phyloP scores from a whole-genome alignment of 2,888 invertebrate genomes.

The Caenorhabditis becei region DNA sequence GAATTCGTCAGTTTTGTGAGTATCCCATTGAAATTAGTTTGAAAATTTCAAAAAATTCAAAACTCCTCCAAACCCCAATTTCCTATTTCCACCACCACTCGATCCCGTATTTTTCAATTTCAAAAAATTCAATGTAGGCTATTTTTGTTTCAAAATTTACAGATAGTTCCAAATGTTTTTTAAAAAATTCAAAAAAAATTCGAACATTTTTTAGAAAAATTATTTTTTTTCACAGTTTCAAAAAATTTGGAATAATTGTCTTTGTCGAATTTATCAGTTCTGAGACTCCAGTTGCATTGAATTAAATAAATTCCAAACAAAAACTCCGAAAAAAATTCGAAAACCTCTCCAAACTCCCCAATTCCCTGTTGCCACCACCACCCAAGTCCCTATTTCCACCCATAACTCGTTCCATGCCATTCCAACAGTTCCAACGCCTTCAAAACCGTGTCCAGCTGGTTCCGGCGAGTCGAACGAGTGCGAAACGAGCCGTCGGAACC shows the following conservation, averaged over 20 bases:
- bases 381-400: not conserved
- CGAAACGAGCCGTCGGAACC: constrained; percentile 37
- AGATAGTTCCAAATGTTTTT: constrained; percentile 1
- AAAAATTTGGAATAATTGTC: not conserved
- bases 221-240: not conserved
- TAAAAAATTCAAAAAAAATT: not conserved
- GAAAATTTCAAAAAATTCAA: too few species aligned
- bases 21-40: too few species aligned
- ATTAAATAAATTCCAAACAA: too few species aligned
- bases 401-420: not conserved
- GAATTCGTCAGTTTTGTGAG: too few species aligned
- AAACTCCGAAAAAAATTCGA: too few species aligned
- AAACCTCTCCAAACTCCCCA: not conserved
- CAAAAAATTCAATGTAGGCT: too few species aligned
- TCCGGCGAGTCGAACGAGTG: constrained; percentile 48
- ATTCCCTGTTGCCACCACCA: not conserved
- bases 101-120: too few species aligned
- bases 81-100: too few species aligned
- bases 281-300: too few species aligned
- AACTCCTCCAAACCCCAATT: too few species aligned
- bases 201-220: not conserved
- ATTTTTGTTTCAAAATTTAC: too few species aligned
- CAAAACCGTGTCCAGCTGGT: constrained; percentile 17
- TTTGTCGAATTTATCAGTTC: not conserved
- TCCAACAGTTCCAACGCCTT: not conserved